Percentiles rank a stretch among this genome's conserved stretches.
phyloP scores from a whole-genome alignment of 1,140 invertebrate species.

The Aradophagus sp. region DNA sequence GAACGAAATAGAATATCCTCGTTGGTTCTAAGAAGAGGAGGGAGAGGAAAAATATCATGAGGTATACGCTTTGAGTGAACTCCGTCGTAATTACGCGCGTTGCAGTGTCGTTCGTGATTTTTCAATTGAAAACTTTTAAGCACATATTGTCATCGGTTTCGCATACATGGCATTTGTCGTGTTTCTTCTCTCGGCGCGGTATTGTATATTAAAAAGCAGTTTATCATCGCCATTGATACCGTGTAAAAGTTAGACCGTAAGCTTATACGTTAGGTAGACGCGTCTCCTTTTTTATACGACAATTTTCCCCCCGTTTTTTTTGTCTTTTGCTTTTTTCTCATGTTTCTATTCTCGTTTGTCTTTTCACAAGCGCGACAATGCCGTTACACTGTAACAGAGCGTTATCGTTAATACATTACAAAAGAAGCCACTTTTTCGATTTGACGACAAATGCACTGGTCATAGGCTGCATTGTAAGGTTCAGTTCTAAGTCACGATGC shows the following conservation, averaged over 20 bases:
- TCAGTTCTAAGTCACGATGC: constrained; percentile 50
- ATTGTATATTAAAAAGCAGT: constrained; percentile 30
- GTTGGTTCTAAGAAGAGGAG: constrained; percentile 31
- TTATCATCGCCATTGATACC: constrained; percentile 27
- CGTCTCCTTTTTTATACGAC: too few species aligned
- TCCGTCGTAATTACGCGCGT: constrained; percentile 22
- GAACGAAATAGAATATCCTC: constrained; percentile 16
- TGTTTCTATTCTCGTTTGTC: too few species aligned
- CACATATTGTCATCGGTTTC: constrained; percentile 54
- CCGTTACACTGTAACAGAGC: constrained; percentile 14
- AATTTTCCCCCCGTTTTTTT: too few species aligned
- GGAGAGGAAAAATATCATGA: too few species aligned
- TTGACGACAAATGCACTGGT: constrained; percentile 22
- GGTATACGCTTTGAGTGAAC: constrained; percentile 33
- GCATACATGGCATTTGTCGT: constrained; percentile 34
- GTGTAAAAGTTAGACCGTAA: constrained; percentile 44
- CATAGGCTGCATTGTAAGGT: constrained; percentile 19
- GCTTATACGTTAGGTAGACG: constrained; percentile 28
- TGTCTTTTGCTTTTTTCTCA: too few species aligned
- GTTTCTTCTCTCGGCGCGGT: constrained; percentile 21
- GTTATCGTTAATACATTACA: too few species aligned
- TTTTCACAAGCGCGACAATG: too few species aligned
- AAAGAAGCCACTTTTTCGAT: too few species aligned
- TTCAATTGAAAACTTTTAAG: constrained; percentile 52
- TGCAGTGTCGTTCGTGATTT: constrained; percentile 25